These are phyloP conservation scores for Calameuta pallipes DNA, from an alignment of 2,888 invertebrate species.

Conservation along the genomic window DNA sequence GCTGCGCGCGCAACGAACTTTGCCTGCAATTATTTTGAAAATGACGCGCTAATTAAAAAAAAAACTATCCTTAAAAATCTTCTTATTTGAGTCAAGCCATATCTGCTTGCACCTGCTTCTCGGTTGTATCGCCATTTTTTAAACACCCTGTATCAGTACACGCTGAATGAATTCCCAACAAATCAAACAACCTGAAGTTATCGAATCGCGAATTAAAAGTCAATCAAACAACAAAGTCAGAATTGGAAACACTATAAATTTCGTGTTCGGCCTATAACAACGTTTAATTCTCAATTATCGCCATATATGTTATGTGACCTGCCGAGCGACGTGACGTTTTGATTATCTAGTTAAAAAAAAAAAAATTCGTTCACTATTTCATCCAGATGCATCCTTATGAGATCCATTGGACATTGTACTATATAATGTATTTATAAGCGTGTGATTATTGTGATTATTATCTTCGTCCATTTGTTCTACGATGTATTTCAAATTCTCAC, in stretches of 20 bases:
- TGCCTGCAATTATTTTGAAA: too few relatives aligned
- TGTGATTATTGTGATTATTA: neutral
- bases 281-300: neutral
- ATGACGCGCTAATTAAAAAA: too few relatives aligned
- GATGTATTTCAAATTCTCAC: neutral
- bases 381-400: neutral
- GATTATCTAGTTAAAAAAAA: neutral
- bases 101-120: too few relatives aligned
- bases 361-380: neutral
- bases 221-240: neutral
- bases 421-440: neutral
- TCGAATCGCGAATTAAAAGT: neutral
- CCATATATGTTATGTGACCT: neutral
- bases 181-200: neutral
- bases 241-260: neutral
- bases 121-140: too few relatives aligned
- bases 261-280: neutral
- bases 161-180: neutral
- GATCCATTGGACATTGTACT: neutral
- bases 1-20: too few relatives aligned
- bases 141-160: too few relatives aligned
- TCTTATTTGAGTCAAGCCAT: too few relatives aligned
- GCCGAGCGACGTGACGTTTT: neutral
- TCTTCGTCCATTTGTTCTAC: neutral
- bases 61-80: too few relatives aligned